A percentile compares a stretch with the other conserved stretches of the same genome.
Conservation (phyloP, 2,888 invertebrate genomes). For the Polyommatus iphigenia region DNA sequence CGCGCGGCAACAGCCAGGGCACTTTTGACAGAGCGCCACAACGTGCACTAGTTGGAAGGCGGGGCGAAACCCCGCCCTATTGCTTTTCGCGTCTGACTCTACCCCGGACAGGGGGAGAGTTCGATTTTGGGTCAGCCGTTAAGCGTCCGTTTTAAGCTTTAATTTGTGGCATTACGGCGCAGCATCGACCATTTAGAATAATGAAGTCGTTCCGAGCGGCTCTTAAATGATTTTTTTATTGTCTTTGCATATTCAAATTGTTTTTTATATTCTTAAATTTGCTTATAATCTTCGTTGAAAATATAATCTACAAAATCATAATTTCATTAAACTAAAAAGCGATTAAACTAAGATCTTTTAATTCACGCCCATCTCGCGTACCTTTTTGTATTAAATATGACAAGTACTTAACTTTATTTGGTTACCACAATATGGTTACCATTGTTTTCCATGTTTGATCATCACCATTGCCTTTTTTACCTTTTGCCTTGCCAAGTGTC, state of each 20-base stretch:
- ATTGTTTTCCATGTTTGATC: background rate
- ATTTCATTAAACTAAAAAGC: background rate
- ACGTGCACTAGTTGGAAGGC: conserved; percentile 57
- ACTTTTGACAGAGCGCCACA: conserved; percentile 72
- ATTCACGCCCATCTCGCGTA: background rate
- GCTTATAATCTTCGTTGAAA: background rate
- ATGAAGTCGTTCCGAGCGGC: conserved; percentile 63
- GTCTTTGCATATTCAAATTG: conserved; percentile 36
- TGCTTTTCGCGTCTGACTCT: conserved; percentile 69
- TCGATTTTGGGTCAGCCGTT: conserved; percentile 80
- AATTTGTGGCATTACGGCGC: conserved; percentile 77
- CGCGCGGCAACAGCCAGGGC: conserved; percentile 64
- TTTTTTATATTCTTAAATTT: background rate
- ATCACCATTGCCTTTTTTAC: background rate
- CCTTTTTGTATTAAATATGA: no score
- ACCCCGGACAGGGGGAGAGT: conserved; percentile 60
- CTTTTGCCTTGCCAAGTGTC: background rate
- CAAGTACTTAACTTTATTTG: no score
- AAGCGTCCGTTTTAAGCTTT: conserved; percentile 79
- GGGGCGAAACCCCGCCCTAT: conserved; percentile 73
- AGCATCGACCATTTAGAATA: conserved; percentile 72
- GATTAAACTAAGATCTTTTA: background rate
- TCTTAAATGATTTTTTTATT: conserved; percentile 58
- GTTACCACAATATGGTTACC: no score
- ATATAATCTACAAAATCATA: no score